Evolutionary conservation across 2,113 vertebrate genomes (phyloP).

Genomic region (Candoia aspera): DNA sequence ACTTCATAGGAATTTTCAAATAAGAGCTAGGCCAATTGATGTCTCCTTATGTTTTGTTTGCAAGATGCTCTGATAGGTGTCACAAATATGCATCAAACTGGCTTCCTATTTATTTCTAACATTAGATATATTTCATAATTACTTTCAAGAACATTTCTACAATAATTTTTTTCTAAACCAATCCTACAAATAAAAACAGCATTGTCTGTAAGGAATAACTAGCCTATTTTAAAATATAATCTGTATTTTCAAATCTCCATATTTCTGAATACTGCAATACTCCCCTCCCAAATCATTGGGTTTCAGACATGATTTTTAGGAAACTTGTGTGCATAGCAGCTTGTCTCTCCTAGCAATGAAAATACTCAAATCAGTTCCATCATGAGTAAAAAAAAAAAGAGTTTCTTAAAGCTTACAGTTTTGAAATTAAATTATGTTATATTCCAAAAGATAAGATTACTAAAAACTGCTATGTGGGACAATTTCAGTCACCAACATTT

Average conservation of each 20-base stretch:
- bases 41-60: neutral
- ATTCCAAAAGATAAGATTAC: neutral
- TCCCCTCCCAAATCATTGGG: neutral
- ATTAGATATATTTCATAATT: constrained; percentile 33
- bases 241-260: neutral
- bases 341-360: no score
- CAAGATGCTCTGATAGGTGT: neutral
- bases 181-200: neutral
- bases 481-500: neutral
- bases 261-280: neutral
- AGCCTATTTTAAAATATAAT: neutral
- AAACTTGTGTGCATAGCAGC: no score
- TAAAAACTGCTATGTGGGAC: neutral
- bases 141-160: constrained; percentile 26
- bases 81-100: neutral
- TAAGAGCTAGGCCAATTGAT: neutral
- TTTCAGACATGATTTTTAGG: neutral
- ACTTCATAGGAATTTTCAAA: neutral
- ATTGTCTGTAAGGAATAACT: neutral
- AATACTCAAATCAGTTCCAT: no score
- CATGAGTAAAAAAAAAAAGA: no score
- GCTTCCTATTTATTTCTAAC: neutral
- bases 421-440: neutral
- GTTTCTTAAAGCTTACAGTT: neutral
- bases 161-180: neutral